phyloP scores from a whole-genome alignment of 2,888 invertebrate species.

The Thalpophila matura region DNA sequence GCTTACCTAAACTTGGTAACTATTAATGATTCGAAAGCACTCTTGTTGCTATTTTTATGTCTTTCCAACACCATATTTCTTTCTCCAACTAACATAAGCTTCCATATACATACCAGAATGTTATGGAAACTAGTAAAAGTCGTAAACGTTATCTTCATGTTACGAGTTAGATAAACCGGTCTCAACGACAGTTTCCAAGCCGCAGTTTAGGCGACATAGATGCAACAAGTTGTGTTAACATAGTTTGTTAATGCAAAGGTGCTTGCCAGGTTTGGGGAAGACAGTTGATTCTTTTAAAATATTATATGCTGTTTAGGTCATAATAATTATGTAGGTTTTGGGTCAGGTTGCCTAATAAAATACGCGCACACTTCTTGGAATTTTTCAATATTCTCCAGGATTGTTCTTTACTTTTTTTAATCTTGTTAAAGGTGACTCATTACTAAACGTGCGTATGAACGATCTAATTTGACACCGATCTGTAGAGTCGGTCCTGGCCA shows the following conservation, averaged over 20 bases:
- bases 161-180: slow-evolving; percentile 44
- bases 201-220: slow-evolving; percentile 12
- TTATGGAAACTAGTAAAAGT: slow-evolving; percentile 29
- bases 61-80: slow-evolving; percentile 7
- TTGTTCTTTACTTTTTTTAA: not conserved
- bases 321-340: not conserved
- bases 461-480: no score
- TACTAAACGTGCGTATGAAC: no score
- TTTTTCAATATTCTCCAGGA: not conserved
- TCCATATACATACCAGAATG: slow-evolving; percentile 9
- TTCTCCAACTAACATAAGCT: not conserved
- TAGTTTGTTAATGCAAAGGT: slow-evolving; percentile 2
- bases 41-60: slow-evolving; percentile 14
- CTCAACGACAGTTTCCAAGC: not conserved
- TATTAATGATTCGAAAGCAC: slow-evolving; percentile 10
- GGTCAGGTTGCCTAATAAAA: not conserved
- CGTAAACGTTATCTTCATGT: slow-evolving; percentile 42
- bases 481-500: no score
- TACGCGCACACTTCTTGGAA: not conserved
- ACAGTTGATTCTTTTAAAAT: not conserved
- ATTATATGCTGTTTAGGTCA: not conserved
- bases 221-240: slow-evolving; percentile 24
- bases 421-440: not conserved
- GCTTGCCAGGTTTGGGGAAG: slow-evolving; percentile 3
- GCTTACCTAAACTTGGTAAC: not conserved